phyloP scores from a whole-genome alignment of 2,888 invertebrate species.

The Elegia similella region DNA sequence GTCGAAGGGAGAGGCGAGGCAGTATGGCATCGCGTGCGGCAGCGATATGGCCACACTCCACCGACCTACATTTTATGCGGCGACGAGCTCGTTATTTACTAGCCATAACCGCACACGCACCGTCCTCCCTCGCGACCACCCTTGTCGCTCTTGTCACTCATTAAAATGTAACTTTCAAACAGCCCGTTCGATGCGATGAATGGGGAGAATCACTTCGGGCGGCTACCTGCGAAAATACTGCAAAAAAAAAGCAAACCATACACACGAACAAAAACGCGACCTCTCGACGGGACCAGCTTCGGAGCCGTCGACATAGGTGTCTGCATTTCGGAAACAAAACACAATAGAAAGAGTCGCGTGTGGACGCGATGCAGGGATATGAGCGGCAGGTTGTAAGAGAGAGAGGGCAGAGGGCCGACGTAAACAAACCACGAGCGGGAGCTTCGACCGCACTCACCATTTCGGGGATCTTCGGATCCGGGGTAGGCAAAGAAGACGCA shows the following conservation, averaged over 20 bases:
- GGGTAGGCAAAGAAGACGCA: constrained; percentile 50
- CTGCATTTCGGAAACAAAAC: constrained; percentile 81
- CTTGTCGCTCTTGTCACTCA: constrained; percentile 29
- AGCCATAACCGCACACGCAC: constrained; percentile 58
- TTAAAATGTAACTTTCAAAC: constrained; percentile 27
- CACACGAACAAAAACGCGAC: constrained; percentile 71
- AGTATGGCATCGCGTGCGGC: constrained; percentile 63
- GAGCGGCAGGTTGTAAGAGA: constrained; percentile 77
- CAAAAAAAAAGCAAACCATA: constrained; percentile 67
- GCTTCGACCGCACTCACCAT: constrained; percentile 81
- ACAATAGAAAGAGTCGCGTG: constrained; percentile 77
- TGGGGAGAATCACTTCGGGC: constrained; percentile 45
- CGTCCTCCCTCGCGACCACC: constrained; percentile 50
- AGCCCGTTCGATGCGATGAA: constrained; percentile 41
- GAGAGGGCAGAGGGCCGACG: constrained; percentile 73
- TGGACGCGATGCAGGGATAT: constrained; percentile 71
- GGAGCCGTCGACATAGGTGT: constrained; percentile 70
- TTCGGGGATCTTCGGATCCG: constrained; percentile 68
- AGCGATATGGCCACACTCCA: constrained; percentile 63
- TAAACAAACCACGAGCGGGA: constrained; percentile 77
- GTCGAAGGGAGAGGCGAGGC: constrained; percentile 48
- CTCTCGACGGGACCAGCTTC: constrained; percentile 65
- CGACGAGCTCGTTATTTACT: constrained; percentile 67
- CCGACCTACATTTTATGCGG: constrained; percentile 81
- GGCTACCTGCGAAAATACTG: constrained; percentile 75